Conservation (phyloP, 2,888 invertebrate genomes). For the Pollenia labialis region DNA sequence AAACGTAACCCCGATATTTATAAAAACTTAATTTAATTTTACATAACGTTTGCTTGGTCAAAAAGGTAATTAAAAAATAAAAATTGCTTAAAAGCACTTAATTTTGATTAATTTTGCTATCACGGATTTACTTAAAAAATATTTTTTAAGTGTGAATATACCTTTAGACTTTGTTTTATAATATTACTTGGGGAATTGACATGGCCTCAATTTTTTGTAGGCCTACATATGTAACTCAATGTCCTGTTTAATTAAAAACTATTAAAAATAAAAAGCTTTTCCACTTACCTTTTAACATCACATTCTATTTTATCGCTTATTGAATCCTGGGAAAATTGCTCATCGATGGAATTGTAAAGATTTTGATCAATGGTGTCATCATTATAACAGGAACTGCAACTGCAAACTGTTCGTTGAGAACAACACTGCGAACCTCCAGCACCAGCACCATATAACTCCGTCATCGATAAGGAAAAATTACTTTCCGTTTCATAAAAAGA, state of each 20-base stretch:
- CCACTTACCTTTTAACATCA: slow-evolving; percentile 81
- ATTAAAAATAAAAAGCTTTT: neutral
- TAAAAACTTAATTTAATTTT: too few species aligned
- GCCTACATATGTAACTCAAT: too few species aligned
- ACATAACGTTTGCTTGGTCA: too few species aligned
- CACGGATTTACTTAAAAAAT: too few species aligned
- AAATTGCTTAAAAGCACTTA: too few species aligned
- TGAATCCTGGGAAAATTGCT: slow-evolving; percentile 80
- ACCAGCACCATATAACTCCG: slow-evolving; percentile 77
- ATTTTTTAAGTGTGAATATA: too few species aligned
- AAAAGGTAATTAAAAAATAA: too few species aligned
- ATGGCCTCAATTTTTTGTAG: too few species aligned
- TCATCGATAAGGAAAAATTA: slow-evolving; percentile 79
- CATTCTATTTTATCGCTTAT: slow-evolving; percentile 78
- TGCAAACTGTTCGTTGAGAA: slow-evolving; percentile 87
- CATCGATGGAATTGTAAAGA: slow-evolving; percentile 81
- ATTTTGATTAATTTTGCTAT: too few species aligned
- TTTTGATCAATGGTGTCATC: slow-evolving; percentile 82
- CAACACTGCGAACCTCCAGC: slow-evolving; percentile 84
- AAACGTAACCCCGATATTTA: too few species aligned
- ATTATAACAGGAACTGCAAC: slow-evolving; percentile 87
- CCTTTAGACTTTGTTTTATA: too few species aligned
- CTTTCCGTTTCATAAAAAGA: slow-evolving; percentile 75
- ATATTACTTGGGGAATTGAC: too few species aligned
- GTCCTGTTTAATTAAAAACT: neutral